Base-by-base conservation (phyloP, 1,140 invertebrate species). In the Sinella curviseta region DNA sequence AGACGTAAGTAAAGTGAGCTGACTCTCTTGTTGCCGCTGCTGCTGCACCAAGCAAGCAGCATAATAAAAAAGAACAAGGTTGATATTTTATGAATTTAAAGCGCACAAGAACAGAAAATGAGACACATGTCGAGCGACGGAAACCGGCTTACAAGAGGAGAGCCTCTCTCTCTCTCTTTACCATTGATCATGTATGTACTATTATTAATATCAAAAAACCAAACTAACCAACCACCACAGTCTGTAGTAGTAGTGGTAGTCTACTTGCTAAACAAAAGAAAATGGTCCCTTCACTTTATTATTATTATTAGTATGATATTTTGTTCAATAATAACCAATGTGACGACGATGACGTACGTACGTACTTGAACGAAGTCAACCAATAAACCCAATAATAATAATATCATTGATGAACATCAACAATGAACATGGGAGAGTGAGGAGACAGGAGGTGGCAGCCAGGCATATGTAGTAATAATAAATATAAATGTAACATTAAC, bases 101-200 rank as follows among this genome's bases (percentile, higher is more conserved):
- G 65, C 8, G 24, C 57, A 70, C 30, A 70, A 14, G 31, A 33
- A 70, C 12, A 70, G 26, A 70, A 70, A 30, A 70, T 31, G 65
- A 70, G 65, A 70, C 65, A 70, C 65, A 70, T 70, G 65, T 70
- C 65, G 65, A 70, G 65, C 65, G 65, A 70, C 65, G 65, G 65
- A 70, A 70, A 70, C 65, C 65, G 65, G 65, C 65, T 70, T 33
- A 70, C 8, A 48, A 48, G 39, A 48, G 39, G 57, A 48, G 39
- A 20, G 20, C 39, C 39, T 48, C 39, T 48, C 39, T 48, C 39
- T 48, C 39, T 20, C 20, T 48, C 39, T 48, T 48, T 48, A 12
- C 8, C 8, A 8, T 48, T 48, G 39, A 48, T 20, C n/a, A n/a
- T n/a, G n/a, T n/a, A n/a, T n/a, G 8, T 48, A 48, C 39, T 48